Conservation (phyloP, 2,888 invertebrate genomes). For the Zygaena filipendulae region DNA sequence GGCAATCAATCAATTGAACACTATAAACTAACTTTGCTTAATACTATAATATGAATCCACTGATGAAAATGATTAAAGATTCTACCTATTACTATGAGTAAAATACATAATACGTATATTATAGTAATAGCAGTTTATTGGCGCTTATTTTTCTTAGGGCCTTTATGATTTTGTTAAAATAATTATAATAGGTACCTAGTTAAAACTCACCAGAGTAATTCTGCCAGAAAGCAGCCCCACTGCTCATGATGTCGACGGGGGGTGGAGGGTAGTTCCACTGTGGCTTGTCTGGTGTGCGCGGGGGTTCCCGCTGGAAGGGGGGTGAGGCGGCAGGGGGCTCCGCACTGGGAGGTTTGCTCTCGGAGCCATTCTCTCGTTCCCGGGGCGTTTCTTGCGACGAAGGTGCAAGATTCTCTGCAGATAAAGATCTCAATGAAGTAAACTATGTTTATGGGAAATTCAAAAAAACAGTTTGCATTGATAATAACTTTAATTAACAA, state of each 20-base stretch:
- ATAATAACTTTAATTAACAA: no score
- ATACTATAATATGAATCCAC: no score
- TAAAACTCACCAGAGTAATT: slow-evolving; percentile 91
- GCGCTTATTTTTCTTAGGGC: no score
- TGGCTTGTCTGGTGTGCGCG: slow-evolving; percentile 56
- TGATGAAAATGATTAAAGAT: no score
- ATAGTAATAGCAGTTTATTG: no score
- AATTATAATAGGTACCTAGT: no score
- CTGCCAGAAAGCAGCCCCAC: slow-evolving; percentile 90
- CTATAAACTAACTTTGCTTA: no score
- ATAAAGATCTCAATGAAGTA: slow-evolving; percentile 9
- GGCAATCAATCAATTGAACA: no score
- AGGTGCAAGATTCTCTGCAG: slow-evolving; percentile 46
- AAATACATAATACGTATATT: no score
- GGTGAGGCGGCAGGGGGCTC: slow-evolving; percentile 55
- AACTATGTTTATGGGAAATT: not conserved
- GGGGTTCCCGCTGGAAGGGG: slow-evolving; percentile 54
- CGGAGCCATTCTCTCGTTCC: slow-evolving; percentile 56
- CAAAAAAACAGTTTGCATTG: not conserved
- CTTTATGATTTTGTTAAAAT: no score
- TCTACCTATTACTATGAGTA: no score
- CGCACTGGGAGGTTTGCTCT: slow-evolving; percentile 56
- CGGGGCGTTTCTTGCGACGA: slow-evolving; percentile 43
- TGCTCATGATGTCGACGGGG: slow-evolving; percentile 81
- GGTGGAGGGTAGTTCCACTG: slow-evolving; percentile 68